These are phyloP conservation scores for Lordiphosa clarofinis DNA, from an alignment of 1,140 invertebrate species.

Conservation along the genomic window DNA sequence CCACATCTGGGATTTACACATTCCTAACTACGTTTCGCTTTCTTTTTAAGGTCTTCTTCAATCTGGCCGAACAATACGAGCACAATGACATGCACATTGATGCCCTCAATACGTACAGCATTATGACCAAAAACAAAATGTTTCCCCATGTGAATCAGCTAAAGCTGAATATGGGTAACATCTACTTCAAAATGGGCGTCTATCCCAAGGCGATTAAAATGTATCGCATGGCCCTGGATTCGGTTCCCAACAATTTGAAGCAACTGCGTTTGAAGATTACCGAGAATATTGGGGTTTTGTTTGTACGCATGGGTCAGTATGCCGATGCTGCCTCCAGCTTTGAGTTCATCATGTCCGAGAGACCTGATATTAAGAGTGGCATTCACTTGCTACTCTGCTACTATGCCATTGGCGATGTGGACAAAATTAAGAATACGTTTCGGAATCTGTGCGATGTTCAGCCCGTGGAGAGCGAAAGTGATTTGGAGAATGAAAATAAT, in stretches of 20 bases:
- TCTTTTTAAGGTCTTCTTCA: slow-evolving; percentile 90
- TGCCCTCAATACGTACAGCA: slow-evolving; percentile 96
- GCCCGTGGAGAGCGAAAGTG: slow-evolving; percentile 90
- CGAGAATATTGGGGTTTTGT: slow-evolving; percentile 98
- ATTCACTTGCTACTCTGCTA: slow-evolving; percentile 96
- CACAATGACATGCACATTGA: slow-evolving; percentile 97
- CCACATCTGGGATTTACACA: too few species aligned
- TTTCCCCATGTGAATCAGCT: slow-evolving; percentile 93
- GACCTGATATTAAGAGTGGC: slow-evolving; percentile 92
- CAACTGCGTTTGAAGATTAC: slow-evolving; percentile 97
- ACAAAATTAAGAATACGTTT: slow-evolving; percentile 97
- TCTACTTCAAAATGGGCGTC: slow-evolving; percentile 96
- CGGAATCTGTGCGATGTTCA: slow-evolving; percentile 93
- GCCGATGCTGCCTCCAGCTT: slow-evolving; percentile 97
- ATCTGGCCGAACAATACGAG: slow-evolving; percentile 95
- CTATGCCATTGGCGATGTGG: slow-evolving; percentile 94
- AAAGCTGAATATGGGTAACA: slow-evolving; percentile 99
- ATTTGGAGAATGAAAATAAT: slow-evolving; percentile 84
- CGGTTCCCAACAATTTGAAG: slow-evolving; percentile 94
- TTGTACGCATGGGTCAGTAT: slow-evolving; percentile 97
- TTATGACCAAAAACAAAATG: slow-evolving; percentile 91
- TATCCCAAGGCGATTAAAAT: slow-evolving; percentile 98
- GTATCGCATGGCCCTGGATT: slow-evolving; percentile 98
- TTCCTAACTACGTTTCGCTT: background rate
- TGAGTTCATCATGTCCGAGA: slow-evolving; percentile 98